Percentiles rank a stretch among this genome's conserved stretches.
Conservation (phyloP, 1,140 invertebrate species). For the Pseudomyrmex gracilis region DNA sequence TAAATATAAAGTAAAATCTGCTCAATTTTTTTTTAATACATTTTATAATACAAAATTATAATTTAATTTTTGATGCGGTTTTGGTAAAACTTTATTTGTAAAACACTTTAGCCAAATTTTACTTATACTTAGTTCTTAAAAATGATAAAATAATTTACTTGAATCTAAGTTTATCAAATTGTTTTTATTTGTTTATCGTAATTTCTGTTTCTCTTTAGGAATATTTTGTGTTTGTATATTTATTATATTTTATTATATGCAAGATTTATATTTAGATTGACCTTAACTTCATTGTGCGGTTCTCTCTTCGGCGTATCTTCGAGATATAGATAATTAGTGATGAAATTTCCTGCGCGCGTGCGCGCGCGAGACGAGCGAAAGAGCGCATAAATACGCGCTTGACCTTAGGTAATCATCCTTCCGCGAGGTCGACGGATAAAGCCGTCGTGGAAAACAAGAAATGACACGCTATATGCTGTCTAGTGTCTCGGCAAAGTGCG, state of each 20-base stretch:
- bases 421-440: conserved; percentile 67
- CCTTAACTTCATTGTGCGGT: conserved; percentile 18
- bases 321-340: conserved; percentile 42
- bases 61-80: too few species aligned
- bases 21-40: too few species aligned
- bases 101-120: not conserved
- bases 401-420: conserved; percentile 63
- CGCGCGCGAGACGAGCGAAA: not conserved
- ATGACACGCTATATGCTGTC: not conserved
- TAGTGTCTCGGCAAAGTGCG: not conserved
- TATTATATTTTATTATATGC: not conserved
- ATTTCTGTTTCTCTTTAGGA: not conserved
- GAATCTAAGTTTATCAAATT: not conserved
- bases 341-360: conserved; percentile 25
- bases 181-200: not conserved
- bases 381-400: conserved; percentile 64
- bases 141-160: too few species aligned
- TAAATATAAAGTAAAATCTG: too few species aligned
- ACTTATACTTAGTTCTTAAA: not conserved
- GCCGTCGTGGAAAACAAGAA: conserved; percentile 63
- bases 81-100: too few species aligned
- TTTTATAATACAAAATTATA: too few species aligned
- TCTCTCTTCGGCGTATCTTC: conserved; percentile 25
- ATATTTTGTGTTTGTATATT: conserved; percentile 25
- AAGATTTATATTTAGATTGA: conserved; percentile 31